A percentile compares a stretch with the other conserved stretches of the same genome.
These are phyloP conservation scores for Amblyteles armatorius DNA, from an alignment of 2,888 invertebrate species.

Conservation along the genomic window DNA sequence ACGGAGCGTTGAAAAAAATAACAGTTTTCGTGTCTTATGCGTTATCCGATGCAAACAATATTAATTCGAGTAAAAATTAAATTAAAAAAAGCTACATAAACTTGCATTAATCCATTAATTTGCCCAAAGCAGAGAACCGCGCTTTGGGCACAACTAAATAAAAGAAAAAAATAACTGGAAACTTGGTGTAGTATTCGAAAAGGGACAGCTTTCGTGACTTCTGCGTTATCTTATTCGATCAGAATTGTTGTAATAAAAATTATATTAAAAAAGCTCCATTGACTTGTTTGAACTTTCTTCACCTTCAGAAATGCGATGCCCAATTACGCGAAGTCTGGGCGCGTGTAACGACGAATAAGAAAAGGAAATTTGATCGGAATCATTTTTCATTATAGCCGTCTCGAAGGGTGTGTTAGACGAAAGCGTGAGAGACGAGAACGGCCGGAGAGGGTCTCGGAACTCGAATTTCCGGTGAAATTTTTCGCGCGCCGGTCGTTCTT, in stretches of 20 bases:
- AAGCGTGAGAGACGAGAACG: slow-evolving; percentile 4
- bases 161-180: too few relatives aligned
- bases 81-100: not conserved
- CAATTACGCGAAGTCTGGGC: not conserved
- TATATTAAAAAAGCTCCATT: not conserved
- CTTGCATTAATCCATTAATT: too few relatives aligned
- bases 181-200: too few relatives aligned
- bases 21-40: too few relatives aligned
- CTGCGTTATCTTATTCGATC: not conserved
- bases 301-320: not conserved
- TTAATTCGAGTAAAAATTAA: not conserved
- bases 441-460: not conserved
- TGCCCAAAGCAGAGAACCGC: too few relatives aligned
- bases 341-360: slow-evolving; percentile 2
- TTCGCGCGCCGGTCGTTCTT: not conserved
- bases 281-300: not conserved
- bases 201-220: too few relatives aligned
- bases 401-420: not conserved
- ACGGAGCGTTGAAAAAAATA: too few relatives aligned
- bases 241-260: not conserved
- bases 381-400: slow-evolving; percentile 24
- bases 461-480: slow-evolving; percentile 11
- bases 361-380: slow-evolving; percentile 11
- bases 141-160: too few relatives aligned
- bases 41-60: not conserved